Percentiles rank a stretch among this genome's conserved stretches.
Conservation (phyloP, 2,113 vertebrate species). For the Oceanodroma tethys region DNA sequence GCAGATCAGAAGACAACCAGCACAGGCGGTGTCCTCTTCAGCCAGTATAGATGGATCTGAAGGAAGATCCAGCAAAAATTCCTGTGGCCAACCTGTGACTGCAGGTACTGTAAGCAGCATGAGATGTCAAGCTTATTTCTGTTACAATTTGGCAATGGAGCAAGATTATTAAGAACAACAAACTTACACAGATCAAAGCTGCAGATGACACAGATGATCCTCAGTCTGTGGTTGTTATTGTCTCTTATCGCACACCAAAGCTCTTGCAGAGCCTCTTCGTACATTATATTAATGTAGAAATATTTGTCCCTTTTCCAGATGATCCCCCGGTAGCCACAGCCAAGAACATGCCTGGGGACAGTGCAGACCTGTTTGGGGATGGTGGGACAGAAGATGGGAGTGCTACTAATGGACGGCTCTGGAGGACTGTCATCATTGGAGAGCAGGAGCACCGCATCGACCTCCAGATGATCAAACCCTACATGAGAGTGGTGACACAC, state of each 20-base stretch:
- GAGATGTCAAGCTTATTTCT: background rate
- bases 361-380: conserved; percentile 77
- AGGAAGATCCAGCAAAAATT: background rate
- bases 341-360: conserved; percentile 84
- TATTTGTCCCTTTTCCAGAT: conserved; percentile 68
- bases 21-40: background rate
- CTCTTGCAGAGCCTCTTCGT: background rate
- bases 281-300: accelerated
- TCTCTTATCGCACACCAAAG: background rate
- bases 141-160: no score
- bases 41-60: background rate
- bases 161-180: background rate
- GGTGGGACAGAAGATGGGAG: conserved; percentile 69
- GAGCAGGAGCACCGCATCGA: conserved; percentile 97
- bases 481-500: conserved; percentile 93
- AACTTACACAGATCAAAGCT: background rate
- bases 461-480: conserved; percentile 95
- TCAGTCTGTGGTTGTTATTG: background rate
- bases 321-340: conserved; percentile 91
- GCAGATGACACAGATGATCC: background rate
- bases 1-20: background rate
- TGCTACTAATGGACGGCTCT: conserved; percentile 83
- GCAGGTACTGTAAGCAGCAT: background rate
- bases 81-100: accelerated
- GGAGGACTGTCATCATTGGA: conserved; percentile 94